Base-by-base conservation (phyloP, 2,888 invertebrate genomes). In the Lithosia quadra region DNA sequence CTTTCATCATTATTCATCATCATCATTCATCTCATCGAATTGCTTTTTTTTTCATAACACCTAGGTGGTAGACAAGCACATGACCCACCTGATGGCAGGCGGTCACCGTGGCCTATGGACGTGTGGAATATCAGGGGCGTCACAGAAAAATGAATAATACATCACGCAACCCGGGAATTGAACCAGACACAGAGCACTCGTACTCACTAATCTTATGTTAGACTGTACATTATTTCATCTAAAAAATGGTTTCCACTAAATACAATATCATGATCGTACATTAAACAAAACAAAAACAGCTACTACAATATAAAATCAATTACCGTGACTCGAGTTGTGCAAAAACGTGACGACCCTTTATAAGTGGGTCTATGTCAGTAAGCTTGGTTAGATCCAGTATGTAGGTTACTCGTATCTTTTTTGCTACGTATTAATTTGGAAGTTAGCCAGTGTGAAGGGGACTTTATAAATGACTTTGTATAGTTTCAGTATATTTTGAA, bases 321-420 rank as follows among this genome's bases (percentile, higher is more conserved):
- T 15, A 58, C 24, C 15, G 43, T 58, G 36, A n/a, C 43, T 24
- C 22, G 22, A 63, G 34, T 18, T 22, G 33, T 33, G 24, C 22
- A 15, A 24, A 55, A 63, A 61, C 60, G 21, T 36, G 36, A 21
- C 28, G 74, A 71, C 11, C 53, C 74, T 72, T 49, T 69, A 61
- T 60, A 80, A 73, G 68, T 79, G 61, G 79, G 74, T 81, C 81
- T 81, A 43, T 69, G 77, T 74, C 74, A 75, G 70, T 62, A 63
- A 73, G 72, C 49, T 80, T 72, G 34, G 63, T 61, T 64, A 63
- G 68, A 58, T 66, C 60, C 63, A 59, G 71, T 71, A 74, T 71
- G 76, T 80, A 72, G 79, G 72, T 72, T 73, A 71, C 70, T 72
- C 67, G 69, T 65, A 56, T 67, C 71, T 74, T 74, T 73, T 63